Evolutionary conservation across 2,113 vertebrate genomes (phyloP).

Genomic region (Vicugna pacos): DNA sequence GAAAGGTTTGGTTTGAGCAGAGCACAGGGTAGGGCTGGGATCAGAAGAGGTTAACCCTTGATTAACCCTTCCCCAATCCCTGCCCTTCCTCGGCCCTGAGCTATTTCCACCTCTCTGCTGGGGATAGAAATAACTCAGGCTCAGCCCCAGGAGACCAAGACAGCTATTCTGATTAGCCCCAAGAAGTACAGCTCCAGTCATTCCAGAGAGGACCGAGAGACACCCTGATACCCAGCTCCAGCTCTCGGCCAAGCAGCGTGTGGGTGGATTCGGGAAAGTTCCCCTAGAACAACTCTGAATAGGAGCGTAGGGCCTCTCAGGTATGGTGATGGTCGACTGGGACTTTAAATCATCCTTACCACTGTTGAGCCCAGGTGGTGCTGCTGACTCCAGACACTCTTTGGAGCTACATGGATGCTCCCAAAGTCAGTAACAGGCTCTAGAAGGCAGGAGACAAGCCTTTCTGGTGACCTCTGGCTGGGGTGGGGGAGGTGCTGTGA

Average conservation of each 20-base stretch:
- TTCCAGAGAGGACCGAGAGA: constrained; percentile 45
- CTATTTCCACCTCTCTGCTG: constrained; percentile 78
- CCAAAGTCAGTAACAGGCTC: not conserved
- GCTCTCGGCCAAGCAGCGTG: not conserved
- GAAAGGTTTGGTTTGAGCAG: constrained; percentile 22
- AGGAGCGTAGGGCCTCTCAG: not conserved
- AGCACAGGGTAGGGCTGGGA: not conserved
- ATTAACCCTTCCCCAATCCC: constrained; percentile 52
- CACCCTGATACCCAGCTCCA: constrained; percentile 25
- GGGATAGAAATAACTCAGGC: constrained; percentile 79
- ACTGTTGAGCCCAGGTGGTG: not conserved
- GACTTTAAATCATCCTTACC: not conserved
- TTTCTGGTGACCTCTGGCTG: constrained; percentile 44
- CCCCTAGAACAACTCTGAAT: not conserved
- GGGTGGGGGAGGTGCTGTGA: not conserved
- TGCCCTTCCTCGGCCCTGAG: constrained; percentile 46
- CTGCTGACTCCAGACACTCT: not conserved
- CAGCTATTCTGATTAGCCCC: constrained; percentile 79
- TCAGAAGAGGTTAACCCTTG: constrained; percentile 44
- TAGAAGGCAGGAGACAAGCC: constrained; percentile 25
- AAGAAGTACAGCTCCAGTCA: constrained; percentile 69
- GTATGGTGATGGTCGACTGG: not conserved
- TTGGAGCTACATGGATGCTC: not conserved
- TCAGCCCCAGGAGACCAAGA: constrained; percentile 74
- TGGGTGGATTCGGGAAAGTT: not conserved